phyloP scores from a whole-genome alignment of 2,797 vertebrate species.

The Lophura swinhoii region DNA sequence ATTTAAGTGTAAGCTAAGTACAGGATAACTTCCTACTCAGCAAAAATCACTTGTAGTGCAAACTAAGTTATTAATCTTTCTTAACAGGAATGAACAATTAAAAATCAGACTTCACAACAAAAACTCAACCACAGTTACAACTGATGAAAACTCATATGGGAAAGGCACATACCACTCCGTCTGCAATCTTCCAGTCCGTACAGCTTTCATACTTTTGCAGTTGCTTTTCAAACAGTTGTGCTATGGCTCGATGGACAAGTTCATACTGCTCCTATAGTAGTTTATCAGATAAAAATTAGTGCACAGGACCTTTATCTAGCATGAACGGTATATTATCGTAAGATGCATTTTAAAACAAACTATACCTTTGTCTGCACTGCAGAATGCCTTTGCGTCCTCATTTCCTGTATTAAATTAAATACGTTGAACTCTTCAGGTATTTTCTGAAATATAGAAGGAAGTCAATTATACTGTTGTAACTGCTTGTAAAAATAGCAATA shows the following conservation, averaged over 20 bases:
- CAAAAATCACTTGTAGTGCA: background rate
- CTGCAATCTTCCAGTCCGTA: slow-evolving; percentile 86
- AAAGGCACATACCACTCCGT: slow-evolving; percentile 86
- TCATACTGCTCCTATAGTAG: slow-evolving; percentile 92
- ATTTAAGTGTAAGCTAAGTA: background rate
- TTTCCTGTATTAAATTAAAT: slow-evolving; percentile 97
- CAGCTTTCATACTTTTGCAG: slow-evolving; percentile 89
- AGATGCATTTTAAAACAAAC: background rate
- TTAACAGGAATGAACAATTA: background rate
- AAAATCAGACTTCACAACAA: background rate
- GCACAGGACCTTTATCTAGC: background rate
- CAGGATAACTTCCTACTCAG: background rate
- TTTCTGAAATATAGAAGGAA: slow-evolving; percentile 83
- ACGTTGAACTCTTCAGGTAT: slow-evolving; percentile 98
- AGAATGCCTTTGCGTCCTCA: slow-evolving; percentile 97
- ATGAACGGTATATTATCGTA: background rate
- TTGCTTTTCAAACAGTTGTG: slow-evolving; percentile 95
- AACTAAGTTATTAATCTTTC: background rate
- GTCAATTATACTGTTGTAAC: background rate
- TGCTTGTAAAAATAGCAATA: background rate
- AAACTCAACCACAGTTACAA: background rate
- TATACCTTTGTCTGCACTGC: slow-evolving; percentile 97
- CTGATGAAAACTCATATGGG: background rate
- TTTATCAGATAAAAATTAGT: slow-evolving; percentile 25
- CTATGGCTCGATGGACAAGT: slow-evolving; percentile 94